These are phyloP conservation scores for Hesperophylax magnus DNA, from an alignment of 1,140 invertebrate species.

Conservation along the genomic window DNA sequence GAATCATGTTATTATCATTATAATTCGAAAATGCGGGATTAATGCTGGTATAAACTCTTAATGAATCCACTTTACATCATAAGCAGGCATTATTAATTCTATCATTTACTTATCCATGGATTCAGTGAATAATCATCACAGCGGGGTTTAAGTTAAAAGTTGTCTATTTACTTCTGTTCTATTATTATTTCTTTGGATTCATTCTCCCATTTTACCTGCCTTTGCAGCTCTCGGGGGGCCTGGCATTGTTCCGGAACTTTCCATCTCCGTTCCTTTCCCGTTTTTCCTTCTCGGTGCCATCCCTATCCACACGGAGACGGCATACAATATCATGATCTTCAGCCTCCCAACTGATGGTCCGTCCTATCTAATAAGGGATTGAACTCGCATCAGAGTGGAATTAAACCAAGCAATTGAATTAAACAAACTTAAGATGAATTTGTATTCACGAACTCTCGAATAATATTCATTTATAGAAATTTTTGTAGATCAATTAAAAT, in stretches of 20 bases:
- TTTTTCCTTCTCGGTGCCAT: neutral
- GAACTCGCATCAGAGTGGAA: neutral
- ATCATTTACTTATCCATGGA: neutral
- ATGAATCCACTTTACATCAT: too few species aligned
- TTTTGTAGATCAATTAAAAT: too few species aligned
- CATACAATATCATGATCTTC: neutral
- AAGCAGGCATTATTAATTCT: too few species aligned
- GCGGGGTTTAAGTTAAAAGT: slow-evolving; percentile 20
- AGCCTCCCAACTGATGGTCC: neutral
- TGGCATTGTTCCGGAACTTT: slow-evolving; percentile 7
- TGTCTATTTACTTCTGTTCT: neutral
- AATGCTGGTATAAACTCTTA: too few species aligned
- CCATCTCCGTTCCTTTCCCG: neutral
- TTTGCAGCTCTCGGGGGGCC: slow-evolving; percentile 15
- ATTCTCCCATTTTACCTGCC: slow-evolving; percentile 34
- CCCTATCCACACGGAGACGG: neutral
- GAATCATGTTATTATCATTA: too few species aligned
- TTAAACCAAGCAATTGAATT: neutral
- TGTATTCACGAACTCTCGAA: too few species aligned
- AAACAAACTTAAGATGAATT: too few species aligned
- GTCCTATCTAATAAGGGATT: neutral
- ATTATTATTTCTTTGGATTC: slow-evolving; percentile 19
- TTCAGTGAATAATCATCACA: slow-evolving; percentile 12
- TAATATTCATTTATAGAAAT: too few species aligned
- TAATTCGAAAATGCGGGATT: too few species aligned